Conservation (phyloP, 2,113 vertebrate genomes). For the Onychostoma macrolepis region DNA sequence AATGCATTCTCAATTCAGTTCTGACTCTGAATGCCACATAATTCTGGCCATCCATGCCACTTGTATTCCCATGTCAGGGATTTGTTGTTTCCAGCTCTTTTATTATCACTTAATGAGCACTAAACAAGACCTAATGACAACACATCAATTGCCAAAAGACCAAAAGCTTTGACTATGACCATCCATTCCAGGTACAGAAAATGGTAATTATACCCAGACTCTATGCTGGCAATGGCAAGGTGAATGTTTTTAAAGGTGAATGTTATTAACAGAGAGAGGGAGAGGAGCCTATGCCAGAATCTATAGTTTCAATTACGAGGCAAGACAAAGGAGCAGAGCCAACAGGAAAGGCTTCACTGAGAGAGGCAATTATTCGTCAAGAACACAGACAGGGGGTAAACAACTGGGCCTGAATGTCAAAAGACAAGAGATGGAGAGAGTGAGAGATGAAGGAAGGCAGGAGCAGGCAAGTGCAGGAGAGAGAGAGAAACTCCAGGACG, state of each 20-base stretch:
- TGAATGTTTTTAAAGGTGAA: conserved; percentile 44
- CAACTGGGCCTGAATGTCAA: conserved; percentile 49
- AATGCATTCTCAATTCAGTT: too few species aligned
- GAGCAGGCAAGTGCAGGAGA: neutral
- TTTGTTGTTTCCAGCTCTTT: conserved; percentile 2
- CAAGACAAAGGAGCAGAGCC: conserved; percentile 28
- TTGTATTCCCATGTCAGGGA: neutral
- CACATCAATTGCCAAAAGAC: neutral
- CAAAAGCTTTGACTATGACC: conserved; percentile 17
- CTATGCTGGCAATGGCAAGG: conserved; percentile 36
- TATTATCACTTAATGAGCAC: conserved; percentile 13
- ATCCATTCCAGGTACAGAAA: conserved; percentile 16
- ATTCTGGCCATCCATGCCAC: neutral
- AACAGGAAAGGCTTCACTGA: conserved; percentile 43
- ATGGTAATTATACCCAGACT: conserved; percentile 32
- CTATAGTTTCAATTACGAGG: conserved; percentile 58
- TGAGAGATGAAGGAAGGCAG: neutral
- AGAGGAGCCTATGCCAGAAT: conserved; percentile 48
- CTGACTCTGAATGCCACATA: neutral
- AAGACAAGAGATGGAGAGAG: conserved; percentile 42
- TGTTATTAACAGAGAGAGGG: conserved; percentile 42
- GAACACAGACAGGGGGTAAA: conserved; percentile 47
- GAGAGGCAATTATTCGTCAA: conserved; percentile 47
- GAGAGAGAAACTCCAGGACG: neutral
- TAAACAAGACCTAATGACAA: conserved; percentile 22